A percentile compares a stretch with the other conserved stretches of the same genome.
Evolutionary conservation across 1,140 invertebrate genomes (phyloP).

Genomic region (Panulirus ornatus): DNA sequence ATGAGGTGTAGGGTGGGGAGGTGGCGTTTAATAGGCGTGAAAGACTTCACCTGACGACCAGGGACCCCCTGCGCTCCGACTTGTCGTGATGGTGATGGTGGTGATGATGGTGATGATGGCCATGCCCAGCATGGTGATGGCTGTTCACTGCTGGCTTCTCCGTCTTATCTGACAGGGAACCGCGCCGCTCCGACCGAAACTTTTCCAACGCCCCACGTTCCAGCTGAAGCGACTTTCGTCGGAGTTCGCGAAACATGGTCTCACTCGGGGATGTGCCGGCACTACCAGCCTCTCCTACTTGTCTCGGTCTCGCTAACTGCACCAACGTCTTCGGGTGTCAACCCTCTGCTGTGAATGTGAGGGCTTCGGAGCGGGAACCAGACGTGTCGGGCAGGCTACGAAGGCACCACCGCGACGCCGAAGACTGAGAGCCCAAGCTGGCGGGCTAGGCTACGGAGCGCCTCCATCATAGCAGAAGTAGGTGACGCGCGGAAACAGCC

Average conservation of each 20-base stretch:
- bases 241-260: constrained; percentile 70
- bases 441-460: not conserved
- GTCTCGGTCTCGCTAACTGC: not conserved
- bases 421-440: not conserved
- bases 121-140: not conserved
- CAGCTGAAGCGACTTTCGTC: constrained; percentile 77
- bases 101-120: constrained; percentile 2
- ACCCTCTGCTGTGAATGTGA: not conserved
- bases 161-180: constrained; percentile 67
- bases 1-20: too few relatives aligned
- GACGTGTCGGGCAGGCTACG: not conserved
- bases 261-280: not conserved
- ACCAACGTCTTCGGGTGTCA: not conserved
- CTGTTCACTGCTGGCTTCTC: constrained; percentile 25
- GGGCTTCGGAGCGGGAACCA: too few relatives aligned
- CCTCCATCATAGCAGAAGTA: too few relatives aligned
- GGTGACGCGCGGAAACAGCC: too few relatives aligned
- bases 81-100: constrained; percentile 63
- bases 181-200: constrained; percentile 76
- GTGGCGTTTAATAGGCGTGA: too few relatives aligned
- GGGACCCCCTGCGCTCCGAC: constrained; percentile 76
- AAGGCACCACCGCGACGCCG: not conserved
- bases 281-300: not conserved
- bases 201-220: constrained; percentile 75
- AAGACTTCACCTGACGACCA: constrained; percentile 77